A percentile compares a stretch with the other conserved stretches of the same genome.
These are phyloP conservation scores for Ischnus inquisitorius DNA, from an alignment of 2,888 invertebrate genomes.

Conservation along the genomic window DNA sequence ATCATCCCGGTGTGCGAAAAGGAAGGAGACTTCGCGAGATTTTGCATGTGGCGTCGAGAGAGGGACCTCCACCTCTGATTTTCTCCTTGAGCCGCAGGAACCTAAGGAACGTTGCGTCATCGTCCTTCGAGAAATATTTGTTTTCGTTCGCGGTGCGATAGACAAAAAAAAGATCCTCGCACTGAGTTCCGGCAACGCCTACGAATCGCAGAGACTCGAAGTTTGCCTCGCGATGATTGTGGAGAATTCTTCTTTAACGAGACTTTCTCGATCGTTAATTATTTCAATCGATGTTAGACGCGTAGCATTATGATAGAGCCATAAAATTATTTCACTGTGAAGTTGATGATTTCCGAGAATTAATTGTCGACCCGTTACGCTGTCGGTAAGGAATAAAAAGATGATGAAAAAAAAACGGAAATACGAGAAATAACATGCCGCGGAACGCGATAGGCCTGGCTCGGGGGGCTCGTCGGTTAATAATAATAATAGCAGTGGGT, in stretches of 20 bases:
- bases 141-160: neutral
- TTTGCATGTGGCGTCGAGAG: neutral
- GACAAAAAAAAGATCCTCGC: neutral
- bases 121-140: neutral
- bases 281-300: neutral
- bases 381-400: neutral
- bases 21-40: neutral
- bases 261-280: constrained; percentile 1
- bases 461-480: constrained; percentile 57
- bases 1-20: constrained; percentile 1
- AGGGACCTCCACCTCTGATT: neutral
- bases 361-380: constrained; percentile 3
- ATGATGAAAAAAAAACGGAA: neutral
- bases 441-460: neutral
- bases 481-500: constrained; percentile 52
- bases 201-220: constrained; percentile 4
- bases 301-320: neutral
- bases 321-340: neutral
- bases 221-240: neutral
- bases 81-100: too few relatives aligned
- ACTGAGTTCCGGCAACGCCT: neutral
- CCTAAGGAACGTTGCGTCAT: neutral
- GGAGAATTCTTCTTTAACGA: neutral
- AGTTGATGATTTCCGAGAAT: constrained; percentile 7
- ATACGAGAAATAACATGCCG: neutral